These are phyloP conservation scores for Leptinotarsa peninsularis DNA, from an alignment of 2,888 invertebrate species.

Conservation along the genomic window DNA sequence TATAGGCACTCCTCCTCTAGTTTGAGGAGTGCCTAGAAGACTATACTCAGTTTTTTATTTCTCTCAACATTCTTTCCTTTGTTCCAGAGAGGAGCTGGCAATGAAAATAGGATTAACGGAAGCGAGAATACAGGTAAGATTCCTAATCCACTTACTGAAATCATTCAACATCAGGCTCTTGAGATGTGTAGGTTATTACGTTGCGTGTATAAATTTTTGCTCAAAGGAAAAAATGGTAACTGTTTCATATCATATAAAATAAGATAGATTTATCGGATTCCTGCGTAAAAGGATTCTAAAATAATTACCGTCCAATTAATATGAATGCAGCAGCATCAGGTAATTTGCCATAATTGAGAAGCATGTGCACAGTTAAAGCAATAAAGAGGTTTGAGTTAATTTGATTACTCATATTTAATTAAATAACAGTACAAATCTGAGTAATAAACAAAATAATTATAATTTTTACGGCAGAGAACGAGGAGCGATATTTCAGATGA, in stretches of 20 bases:
- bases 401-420: constrained; percentile 55
- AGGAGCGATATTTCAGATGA: constrained; percentile 34
- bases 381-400: constrained; percentile 46
- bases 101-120: constrained; percentile 95
- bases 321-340: constrained; percentile 39
- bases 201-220: constrained; percentile 29
- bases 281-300: constrained; percentile 32
- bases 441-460: constrained; percentile 55
- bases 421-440: constrained; percentile 52
- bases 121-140: constrained; percentile 90
- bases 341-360: constrained; percentile 43
- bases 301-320: constrained; percentile 44
- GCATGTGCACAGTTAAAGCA: constrained; percentile 40
- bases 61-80: constrained; percentile 51
- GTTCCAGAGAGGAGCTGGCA: constrained; percentile 91
- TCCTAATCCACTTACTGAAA: constrained; percentile 17
- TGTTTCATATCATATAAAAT: constrained; percentile 37
- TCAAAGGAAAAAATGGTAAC: constrained; percentile 24
- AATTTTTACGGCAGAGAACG: constrained; percentile 41
- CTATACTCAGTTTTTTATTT: not conserved
- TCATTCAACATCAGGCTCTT: constrained; percentile 2
- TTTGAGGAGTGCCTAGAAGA: too few species aligned
- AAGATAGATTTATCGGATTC: constrained; percentile 42
- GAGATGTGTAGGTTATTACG: constrained; percentile 14
- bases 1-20: too few species aligned